Percentiles rank a stretch among this genome's conserved stretches.
phyloP scores from a whole-genome alignment of 2,888 invertebrate genomes.

The Chloroclystis v-ata region DNA sequence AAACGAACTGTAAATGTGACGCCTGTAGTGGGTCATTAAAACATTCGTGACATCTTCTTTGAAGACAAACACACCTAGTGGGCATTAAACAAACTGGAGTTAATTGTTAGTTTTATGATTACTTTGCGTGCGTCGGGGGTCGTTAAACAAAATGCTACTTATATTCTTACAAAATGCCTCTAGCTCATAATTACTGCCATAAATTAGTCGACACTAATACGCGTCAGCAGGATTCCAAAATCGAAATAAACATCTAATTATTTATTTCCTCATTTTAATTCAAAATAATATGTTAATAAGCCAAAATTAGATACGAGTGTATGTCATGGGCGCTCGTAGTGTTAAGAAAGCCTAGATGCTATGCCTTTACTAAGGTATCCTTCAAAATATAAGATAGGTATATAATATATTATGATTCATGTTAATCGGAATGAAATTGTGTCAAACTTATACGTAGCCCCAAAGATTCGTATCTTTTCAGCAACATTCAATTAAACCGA shows the following conservation, averaged over 20 bases:
- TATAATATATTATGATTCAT: too few species aligned
- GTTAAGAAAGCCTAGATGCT: too few species aligned
- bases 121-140: conserved; percentile 65
- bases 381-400: too few species aligned
- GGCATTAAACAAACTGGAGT: conserved; percentile 62
- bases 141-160: conserved; percentile 58
- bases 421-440: background rate
- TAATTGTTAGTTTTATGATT: conserved; percentile 71
- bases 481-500: conserved; percentile 68
- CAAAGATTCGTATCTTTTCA: conserved; percentile 31
- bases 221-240: too few species aligned
- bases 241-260: too few species aligned
- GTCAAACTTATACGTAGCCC: background rate
- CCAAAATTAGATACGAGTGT: too few species aligned
- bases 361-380: too few species aligned
- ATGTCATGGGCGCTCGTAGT: too few species aligned
- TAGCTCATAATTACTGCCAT: background rate
- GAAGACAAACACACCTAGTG: conserved; percentile 57
- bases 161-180: conserved; percentile 27
- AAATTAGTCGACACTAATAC: background rate
- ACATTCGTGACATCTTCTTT: conserved; percentile 57
- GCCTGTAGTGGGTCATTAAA: conserved; percentile 44
- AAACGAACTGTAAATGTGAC: conserved; percentile 19
- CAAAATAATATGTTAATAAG: too few species aligned
- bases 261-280: too few species aligned